A percentile compares a stretch with the other conserved stretches of the same genome.
Conservation (phyloP, 2,797 vertebrate genomes). For the Enoplosus armatus region DNA sequence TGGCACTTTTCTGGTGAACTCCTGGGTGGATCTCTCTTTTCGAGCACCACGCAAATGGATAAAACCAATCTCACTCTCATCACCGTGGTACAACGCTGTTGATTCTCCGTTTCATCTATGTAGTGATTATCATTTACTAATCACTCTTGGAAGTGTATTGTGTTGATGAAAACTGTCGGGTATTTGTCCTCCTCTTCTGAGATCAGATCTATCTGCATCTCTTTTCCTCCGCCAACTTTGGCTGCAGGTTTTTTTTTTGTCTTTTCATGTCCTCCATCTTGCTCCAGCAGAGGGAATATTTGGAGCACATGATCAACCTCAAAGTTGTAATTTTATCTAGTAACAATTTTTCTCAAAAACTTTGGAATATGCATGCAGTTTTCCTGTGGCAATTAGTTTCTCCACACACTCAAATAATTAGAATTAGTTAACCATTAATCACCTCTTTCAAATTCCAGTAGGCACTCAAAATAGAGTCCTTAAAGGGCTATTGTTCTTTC, state of each 20-base stretch:
- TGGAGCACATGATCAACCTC: neutral
- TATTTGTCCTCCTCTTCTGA: conserved; percentile 4
- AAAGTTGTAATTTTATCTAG: conserved; percentile 3
- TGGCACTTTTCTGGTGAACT: conserved; percentile 30
- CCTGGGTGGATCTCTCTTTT: conserved; percentile 32
- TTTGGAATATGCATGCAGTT: neutral
- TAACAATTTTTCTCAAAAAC: neutral
- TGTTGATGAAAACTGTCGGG: conserved; percentile 3
- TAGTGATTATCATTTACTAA: conserved; percentile 16
- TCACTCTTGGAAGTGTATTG: conserved; percentile 26
- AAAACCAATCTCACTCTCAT: conserved; percentile 27
- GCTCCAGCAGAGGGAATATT: neutral
- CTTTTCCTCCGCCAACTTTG: neutral
- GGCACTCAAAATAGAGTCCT: conserved; percentile 2
- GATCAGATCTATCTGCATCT: conserved; percentile 2
- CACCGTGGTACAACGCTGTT: conserved; percentile 1
- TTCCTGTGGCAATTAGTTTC: conserved; percentile 24
- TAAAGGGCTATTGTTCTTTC: conserved; percentile 6
- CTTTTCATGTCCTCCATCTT: neutral
- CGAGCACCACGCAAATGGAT: conserved; percentile 26
- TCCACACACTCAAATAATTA: neutral
- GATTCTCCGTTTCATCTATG: conserved; percentile 23
- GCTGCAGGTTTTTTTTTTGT: neutral
- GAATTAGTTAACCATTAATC: conserved; percentile 12
- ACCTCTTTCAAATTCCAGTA: conserved; percentile 21